phyloP scores from a whole-genome alignment of 1,140 invertebrate genomes.

The Papilio aristodemus region DNA sequence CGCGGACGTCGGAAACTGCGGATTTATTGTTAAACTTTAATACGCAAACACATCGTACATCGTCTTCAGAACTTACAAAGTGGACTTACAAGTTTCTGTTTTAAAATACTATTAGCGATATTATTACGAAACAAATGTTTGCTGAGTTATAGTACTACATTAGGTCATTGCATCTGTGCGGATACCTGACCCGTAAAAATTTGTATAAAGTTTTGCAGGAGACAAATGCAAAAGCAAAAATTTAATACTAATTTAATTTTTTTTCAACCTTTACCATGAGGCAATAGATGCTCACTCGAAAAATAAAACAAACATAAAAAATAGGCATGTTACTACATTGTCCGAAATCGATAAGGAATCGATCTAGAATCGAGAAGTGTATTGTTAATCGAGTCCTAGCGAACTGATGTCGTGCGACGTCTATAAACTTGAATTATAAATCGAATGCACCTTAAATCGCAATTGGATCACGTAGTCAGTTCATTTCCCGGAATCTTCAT shows the following conservation, averaged over 20 bases:
- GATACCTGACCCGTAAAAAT: too few relatives aligned
- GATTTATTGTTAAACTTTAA: constrained; percentile 72
- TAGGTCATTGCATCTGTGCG: too few relatives aligned
- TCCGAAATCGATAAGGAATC: not conserved
- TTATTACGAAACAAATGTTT: not conserved
- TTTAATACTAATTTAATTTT: too few relatives aligned
- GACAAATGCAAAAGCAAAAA: too few relatives aligned
- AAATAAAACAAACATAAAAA: too few relatives aligned
- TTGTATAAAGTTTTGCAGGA: too few relatives aligned
- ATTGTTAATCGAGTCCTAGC: constrained; percentile 29
- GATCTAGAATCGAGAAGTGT: constrained; percentile 6
- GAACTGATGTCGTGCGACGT: constrained; percentile 42
- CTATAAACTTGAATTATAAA: constrained; percentile 52
- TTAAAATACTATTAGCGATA: not conserved
- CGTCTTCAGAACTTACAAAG: constrained; percentile 35
- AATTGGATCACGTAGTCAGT: constrained; percentile 78
- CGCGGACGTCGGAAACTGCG: constrained; percentile 51
- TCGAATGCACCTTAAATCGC: constrained; percentile 73
- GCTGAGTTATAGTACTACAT: not conserved
- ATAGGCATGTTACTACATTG: too few relatives aligned
- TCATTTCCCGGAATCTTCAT: constrained; percentile 69
- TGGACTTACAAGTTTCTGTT: constrained; percentile 12
- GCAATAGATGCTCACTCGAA: too few relatives aligned
- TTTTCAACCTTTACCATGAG: too few relatives aligned
- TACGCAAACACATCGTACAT: constrained; percentile 49